Evolutionary conservation across 2,113 vertebrate genomes (phyloP).

Genomic region (Talpa occidentalis): DNA sequence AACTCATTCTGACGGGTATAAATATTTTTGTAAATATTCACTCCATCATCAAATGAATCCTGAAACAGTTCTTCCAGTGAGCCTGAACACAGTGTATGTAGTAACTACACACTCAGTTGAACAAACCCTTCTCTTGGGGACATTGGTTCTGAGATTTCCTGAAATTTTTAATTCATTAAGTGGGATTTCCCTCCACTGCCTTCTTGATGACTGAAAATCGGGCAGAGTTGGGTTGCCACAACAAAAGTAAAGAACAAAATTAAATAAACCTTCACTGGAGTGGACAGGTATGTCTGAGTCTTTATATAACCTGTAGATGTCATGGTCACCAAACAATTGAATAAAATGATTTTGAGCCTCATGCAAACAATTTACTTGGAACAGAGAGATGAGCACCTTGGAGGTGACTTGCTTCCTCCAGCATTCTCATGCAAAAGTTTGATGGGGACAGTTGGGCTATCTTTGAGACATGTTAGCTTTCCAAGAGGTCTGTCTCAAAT

Average conservation of each 20-base stretch:
- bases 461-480: background rate
- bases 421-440: background rate
- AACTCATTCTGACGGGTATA: slow-evolving; percentile 28
- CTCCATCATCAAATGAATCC: slow-evolving; percentile 45
- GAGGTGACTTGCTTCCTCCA: background rate
- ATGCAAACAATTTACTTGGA: background rate
- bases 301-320: background rate
- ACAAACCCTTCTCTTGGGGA: background rate
- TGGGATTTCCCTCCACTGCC: background rate
- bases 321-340: slow-evolving; percentile 7
- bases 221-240: background rate
- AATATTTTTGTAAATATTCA: slow-evolving; percentile 54
- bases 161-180: slow-evolving; percentile 50
- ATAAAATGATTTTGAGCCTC: slow-evolving; percentile 43
- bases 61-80: slow-evolving; percentile 54
- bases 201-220: slow-evolving; percentile 37
- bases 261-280: background rate
- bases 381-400: background rate
- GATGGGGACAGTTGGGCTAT: background rate
- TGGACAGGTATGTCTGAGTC: background rate
- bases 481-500: background rate
- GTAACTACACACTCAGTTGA: slow-evolving; percentile 33
- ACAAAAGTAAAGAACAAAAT: slow-evolving; percentile 48
- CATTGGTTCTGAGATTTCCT: background rate
- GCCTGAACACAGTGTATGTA: slow-evolving; percentile 40